Evolutionary conservation across 2,888 invertebrate species (phyloP).

Genomic region (Aquatica leii): DNA sequence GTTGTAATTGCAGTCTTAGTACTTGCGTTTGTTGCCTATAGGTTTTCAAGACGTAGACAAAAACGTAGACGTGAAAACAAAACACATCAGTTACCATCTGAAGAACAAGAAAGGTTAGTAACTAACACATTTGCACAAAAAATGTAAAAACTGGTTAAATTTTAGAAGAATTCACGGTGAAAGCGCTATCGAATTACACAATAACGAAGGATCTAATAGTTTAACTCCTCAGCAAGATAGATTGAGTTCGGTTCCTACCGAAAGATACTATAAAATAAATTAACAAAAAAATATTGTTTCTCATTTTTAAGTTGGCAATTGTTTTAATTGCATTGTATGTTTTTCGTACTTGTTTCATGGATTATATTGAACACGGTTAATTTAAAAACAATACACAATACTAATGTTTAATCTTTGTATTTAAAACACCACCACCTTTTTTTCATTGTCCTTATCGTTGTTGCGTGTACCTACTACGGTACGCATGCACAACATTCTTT

Average conservation of each 20-base stretch:
- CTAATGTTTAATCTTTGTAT: no score
- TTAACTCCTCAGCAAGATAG: constrained; percentile 26
- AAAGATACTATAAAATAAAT: constrained; percentile 22
- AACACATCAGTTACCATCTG: constrained; percentile 31
- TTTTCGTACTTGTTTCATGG: no score
- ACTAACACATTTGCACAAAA: background rate
- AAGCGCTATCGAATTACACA: constrained; percentile 51
- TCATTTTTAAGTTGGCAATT: no score
- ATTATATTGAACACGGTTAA: no score
- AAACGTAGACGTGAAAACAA: constrained; percentile 48
- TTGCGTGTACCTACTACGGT: no score
- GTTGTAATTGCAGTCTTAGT: constrained; percentile 78
- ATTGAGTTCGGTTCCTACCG: constrained; percentile 7
- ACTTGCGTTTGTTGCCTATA: constrained; percentile 63
- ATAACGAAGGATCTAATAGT: constrained; percentile 48
- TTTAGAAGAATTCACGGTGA: constrained; percentile 52
- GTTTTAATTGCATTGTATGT: no score
- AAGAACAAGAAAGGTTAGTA: constrained; percentile 38
- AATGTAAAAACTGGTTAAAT: constrained; percentile 25
- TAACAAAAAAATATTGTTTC: constrained; percentile 45
- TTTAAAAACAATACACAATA: no score
- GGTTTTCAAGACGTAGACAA: constrained; percentile 51
- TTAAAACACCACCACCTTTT: no score
- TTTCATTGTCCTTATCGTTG: no score
- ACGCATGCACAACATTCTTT: no score